Conservation (phyloP, 2,888 invertebrate species). For the Leptogaster cylindrica region DNA sequence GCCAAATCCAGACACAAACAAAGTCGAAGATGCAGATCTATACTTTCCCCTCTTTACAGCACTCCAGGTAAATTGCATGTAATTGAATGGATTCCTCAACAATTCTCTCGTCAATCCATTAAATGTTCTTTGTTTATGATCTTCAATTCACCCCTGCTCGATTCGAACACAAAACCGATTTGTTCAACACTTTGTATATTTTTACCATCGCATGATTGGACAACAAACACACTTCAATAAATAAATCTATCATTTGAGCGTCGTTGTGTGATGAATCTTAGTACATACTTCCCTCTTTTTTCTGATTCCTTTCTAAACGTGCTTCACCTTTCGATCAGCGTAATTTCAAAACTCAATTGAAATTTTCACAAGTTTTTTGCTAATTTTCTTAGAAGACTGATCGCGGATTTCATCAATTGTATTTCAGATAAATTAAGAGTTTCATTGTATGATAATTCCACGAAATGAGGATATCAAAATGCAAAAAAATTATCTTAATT, state of each 20-base stretch:
- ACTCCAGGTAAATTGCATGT: slow-evolving; percentile 78
- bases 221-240: too few relatives aligned
- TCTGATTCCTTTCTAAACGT: slow-evolving; percentile 7
- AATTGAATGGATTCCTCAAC: too few relatives aligned
- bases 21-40: slow-evolving; percentile 74
- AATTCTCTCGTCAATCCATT: too few relatives aligned
- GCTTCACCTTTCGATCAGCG: slow-evolving; percentile 5
- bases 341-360: slow-evolving; percentile 8
- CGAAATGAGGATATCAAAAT: not conserved
- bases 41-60: slow-evolving; percentile 91
- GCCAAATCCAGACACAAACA: slow-evolving; percentile 63
- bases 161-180: too few relatives aligned
- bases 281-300: not conserved
- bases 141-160: too few relatives aligned
- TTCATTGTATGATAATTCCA: slow-evolving; percentile 26
- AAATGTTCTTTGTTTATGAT: too few relatives aligned
- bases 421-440: slow-evolving; percentile 10
- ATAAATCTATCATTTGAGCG: not conserved
- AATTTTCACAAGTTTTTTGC: slow-evolving; percentile 5
- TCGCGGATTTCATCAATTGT: slow-evolving; percentile 2
- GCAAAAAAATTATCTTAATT: slow-evolving; percentile 8
- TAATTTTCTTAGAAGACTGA: not conserved
- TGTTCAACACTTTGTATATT: too few relatives aligned
- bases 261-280: too few relatives aligned
- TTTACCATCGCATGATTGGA: too few relatives aligned